Evolutionary conservation across 2,113 vertebrate species (phyloP).

Genomic region (Rhea americana): DNA sequence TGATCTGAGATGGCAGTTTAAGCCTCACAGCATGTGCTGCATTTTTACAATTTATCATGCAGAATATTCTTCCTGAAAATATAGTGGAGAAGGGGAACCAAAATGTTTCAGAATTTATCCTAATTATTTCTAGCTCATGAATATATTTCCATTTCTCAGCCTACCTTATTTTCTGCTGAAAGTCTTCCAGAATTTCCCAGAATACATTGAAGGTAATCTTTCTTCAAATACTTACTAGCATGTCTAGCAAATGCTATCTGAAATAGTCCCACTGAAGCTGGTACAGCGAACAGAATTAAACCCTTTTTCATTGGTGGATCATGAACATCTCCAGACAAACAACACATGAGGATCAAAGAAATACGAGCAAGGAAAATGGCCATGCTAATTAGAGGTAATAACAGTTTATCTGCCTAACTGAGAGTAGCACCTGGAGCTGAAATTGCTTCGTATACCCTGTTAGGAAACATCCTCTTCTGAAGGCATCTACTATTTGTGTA

Average conservation of each 20-base stretch:
- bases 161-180: constrained; percentile 34
- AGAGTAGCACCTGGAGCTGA: not conserved
- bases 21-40: constrained; percentile 33
- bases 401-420: not conserved
- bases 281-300: not conserved
- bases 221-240: not conserved
- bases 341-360: accelerated
- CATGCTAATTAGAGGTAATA: no score
- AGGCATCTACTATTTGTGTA: accelerated
- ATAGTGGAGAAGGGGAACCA: not conserved
- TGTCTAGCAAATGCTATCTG: not conserved
- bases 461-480: accelerated
- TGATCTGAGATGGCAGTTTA: constrained; percentile 31
- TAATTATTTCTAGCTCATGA: constrained; percentile 54
- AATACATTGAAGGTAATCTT: not conserved
- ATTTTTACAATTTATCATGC: constrained; percentile 11
- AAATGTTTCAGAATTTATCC: constrained; percentile 35
- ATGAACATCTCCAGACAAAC: not conserved
- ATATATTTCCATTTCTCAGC: constrained; percentile 17
- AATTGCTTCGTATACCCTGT: not conserved
- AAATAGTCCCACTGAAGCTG: not conserved
- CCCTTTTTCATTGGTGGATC: not conserved
- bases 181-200: constrained; percentile 22
- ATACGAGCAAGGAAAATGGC: accelerated
- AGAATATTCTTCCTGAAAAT: constrained; percentile 49